Evolutionary conservation across 2,888 invertebrate genomes (phyloP).

Genomic region (Chalcosyrphus nemorum): DNA sequence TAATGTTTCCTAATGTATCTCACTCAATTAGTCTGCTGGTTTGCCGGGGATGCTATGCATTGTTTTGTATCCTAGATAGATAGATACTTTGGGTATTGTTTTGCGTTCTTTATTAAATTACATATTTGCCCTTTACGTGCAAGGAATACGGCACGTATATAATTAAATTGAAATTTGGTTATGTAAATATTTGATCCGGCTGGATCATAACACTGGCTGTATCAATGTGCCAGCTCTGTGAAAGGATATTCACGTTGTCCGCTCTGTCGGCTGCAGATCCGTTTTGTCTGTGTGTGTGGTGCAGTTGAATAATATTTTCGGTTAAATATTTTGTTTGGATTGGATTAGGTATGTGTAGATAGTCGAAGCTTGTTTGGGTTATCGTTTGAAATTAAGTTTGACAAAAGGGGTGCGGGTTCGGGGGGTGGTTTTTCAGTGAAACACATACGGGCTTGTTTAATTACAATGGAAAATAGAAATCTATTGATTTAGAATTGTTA

Average conservation of each 20-base stretch:
- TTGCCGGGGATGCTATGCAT: neutral
- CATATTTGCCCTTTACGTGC: slow-evolving; percentile 62
- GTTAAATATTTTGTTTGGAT: slow-evolving; percentile 48
- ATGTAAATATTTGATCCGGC: slow-evolving; percentile 67
- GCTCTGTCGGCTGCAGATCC: neutral
- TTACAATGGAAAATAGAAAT: neutral
- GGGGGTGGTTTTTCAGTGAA: neutral
- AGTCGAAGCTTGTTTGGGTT: neutral
- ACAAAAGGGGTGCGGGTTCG: neutral
- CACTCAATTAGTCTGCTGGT: slow-evolving; percentile 51
- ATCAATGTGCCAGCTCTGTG: neutral
- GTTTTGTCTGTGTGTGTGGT: neutral
- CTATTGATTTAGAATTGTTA: slow-evolving; percentile 43
- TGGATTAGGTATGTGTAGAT: too few species aligned
- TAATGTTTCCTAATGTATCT: slow-evolving; percentile 38
- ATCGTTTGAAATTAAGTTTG: slow-evolving; percentile 10
- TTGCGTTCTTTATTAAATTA: slow-evolving; percentile 59
- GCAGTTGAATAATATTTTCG: slow-evolving; percentile 42
- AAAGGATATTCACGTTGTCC: neutral
- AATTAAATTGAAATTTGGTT: slow-evolving; percentile 69
- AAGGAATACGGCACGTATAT: slow-evolving; percentile 58
- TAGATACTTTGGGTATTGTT: slow-evolving; percentile 27
- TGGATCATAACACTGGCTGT: slow-evolving; percentile 43
- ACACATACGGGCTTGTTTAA: neutral
- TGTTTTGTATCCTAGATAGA: neutral